A percentile compares a stretch with the other conserved stretches of the same genome.
Conservation (phyloP, 2,113 vertebrate genomes). For the Cervus canadensis region DNA sequence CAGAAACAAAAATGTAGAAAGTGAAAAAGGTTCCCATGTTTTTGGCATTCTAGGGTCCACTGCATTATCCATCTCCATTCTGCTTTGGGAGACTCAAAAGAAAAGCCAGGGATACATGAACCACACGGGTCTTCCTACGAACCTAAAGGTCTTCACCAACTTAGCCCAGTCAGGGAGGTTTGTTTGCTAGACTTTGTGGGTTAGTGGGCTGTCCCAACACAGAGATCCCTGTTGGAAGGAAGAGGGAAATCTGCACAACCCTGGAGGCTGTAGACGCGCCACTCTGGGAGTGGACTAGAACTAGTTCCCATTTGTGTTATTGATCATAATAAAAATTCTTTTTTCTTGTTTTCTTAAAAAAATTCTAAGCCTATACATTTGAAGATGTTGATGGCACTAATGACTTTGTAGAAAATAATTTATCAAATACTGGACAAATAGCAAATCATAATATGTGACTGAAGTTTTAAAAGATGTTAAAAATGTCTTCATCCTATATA, state of each 20-base stretch:
- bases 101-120: slow-evolving; percentile 82
- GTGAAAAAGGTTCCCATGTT: background rate
- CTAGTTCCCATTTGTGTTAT: background rate
- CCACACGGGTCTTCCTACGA: background rate
- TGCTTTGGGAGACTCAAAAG: slow-evolving; percentile 88
- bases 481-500: background rate
- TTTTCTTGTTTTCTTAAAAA: background rate
- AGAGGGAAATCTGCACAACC: background rate
- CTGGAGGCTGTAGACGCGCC: background rate
- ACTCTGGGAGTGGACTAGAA: background rate
- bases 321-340: slow-evolving; percentile 51
- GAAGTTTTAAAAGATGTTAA: background rate
- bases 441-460: background rate
- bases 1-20: background rate
- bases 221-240: background rate
- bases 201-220: background rate
- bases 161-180: background rate
- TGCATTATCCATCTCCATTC: slow-evolving; percentile 78
- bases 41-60: slow-evolving; percentile 82
- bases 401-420: background rate
- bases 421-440: background rate
- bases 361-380: background rate
- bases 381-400: background rate
- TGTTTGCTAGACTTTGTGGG: background rate
- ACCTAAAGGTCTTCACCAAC: background rate